Base-by-base conservation (phyloP, 2,113 vertebrate species). In the Paraplagusia blochii region DNA sequence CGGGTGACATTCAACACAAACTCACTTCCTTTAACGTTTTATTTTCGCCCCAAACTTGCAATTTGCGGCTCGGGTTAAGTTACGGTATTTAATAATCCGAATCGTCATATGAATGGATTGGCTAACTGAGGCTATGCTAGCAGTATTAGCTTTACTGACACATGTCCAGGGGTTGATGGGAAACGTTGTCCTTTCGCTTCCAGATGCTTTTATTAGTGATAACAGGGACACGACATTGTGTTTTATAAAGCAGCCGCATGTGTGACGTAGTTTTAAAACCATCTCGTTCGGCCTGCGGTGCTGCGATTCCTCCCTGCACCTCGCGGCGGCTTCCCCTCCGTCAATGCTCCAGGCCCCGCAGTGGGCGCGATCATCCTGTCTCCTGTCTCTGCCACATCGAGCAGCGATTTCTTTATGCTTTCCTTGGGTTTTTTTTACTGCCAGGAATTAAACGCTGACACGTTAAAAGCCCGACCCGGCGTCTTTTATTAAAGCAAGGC, bases 91-190 rank as follows among this genome's bases (percentile, higher is more conserved):
- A 40, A 48, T 57, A 14, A 17, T 52, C 46, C 35, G 1, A 0
- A 36, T 74, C 34, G 47, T 34, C 53, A 51, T 81, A 76, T 83
- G 81, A 87, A 87, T 84, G 83, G 74, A 46, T 53, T 56, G 38
- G 63, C 48, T 66, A 38, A 22, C 44, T 39, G 12, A 44, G 22
- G 81, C 78, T 74, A 77, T 29, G 80, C 74, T 84, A 84, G 66
- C 69, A 40, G 14, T 59, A 38, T 44, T 66, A 58, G 73, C 68
- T 35, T 33, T 1, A 43, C 13, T 45, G 54, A 29, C 71, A 76
- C 71, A 78, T 76, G 69, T 63, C 52, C 29, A n/a, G 49, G 11
- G 38, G 60, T 33, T 53, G 42, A 12, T 11, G 44, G 34, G 54
- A 59, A 46, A 33, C 29, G 43, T 42, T 48, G 19, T 29, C 36